Evolutionary conservation across 2,888 invertebrate species (phyloP).

Genomic region (Charanyca ferruginea): DNA sequence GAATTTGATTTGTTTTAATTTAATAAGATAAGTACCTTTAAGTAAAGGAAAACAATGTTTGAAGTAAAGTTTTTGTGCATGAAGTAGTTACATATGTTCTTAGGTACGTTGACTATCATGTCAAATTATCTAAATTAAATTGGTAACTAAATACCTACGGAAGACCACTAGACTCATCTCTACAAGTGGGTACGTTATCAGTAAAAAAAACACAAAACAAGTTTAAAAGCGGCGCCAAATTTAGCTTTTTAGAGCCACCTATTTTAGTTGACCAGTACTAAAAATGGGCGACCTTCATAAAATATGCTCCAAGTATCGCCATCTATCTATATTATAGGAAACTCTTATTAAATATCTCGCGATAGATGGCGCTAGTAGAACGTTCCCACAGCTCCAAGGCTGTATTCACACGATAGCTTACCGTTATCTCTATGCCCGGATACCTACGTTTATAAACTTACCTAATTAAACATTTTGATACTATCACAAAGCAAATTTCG

Average conservation of each 20-base stretch:
- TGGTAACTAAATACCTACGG: too few relatives aligned
- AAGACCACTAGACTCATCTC: too few relatives aligned
- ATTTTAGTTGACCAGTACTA: background rate
- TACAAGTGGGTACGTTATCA: too few relatives aligned
- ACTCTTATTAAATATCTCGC: constrained; percentile 24
- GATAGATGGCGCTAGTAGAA: constrained; percentile 61
- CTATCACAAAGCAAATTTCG: constrained; percentile 13
- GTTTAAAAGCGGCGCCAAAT: constrained; percentile 39
- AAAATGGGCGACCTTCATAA: constrained; percentile 9
- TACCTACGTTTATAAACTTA: constrained; percentile 34
- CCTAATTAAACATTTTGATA: constrained; percentile 39
- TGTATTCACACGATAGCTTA: constrained; percentile 63
- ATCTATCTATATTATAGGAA: constrained; percentile 30
- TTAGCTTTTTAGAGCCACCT: constrained; percentile 49
- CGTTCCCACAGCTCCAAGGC: constrained; percentile 63
- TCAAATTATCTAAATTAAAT: too few relatives aligned
- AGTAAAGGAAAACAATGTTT: too few relatives aligned
- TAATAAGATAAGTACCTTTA: too few relatives aligned
- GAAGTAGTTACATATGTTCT: too few relatives aligned
- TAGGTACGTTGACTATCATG: too few relatives aligned
- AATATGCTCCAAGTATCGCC: constrained; percentile 22
- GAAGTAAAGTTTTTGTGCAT: too few relatives aligned
- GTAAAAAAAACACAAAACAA: background rate
- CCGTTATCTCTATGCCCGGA: constrained; percentile 60
- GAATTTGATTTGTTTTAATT: too few relatives aligned